These are phyloP conservation scores for Halyomorpha halys DNA, from an alignment of 1,140 invertebrate species.

Conservation along the genomic window DNA sequence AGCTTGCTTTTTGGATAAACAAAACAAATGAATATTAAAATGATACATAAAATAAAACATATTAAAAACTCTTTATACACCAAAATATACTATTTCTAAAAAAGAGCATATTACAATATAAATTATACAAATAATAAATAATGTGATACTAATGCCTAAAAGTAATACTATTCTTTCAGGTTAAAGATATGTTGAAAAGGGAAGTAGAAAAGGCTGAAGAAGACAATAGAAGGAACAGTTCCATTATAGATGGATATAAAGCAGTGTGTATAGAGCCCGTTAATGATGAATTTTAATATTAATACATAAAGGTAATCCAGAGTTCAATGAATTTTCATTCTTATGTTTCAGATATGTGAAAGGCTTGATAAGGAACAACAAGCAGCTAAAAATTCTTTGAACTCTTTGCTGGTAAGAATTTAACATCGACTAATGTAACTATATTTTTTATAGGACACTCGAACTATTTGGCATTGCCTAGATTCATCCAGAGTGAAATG, in stretches of 20 bases:
- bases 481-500: no score
- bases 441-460: no score
- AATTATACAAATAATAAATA: no score
- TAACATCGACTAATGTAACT: neutral
- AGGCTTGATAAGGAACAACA: slow-evolving; percentile 76
- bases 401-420: slow-evolving; percentile 46
- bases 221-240: slow-evolving; percentile 56
- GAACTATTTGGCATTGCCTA: no score
- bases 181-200: slow-evolving; percentile 74
- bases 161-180: slow-evolving; percentile 35
- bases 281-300: neutral
- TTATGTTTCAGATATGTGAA: slow-evolving; percentile 61
- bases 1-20: no score
- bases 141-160: neutral
- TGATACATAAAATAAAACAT: no score
- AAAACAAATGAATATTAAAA: no score
- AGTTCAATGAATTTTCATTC: neutral
- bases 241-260: slow-evolving; percentile 87
- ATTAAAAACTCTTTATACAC: no score
- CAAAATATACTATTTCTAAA: no score
- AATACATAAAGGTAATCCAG: neutral
- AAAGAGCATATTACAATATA: no score
- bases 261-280: slow-evolving; percentile 38
- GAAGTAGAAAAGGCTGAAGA: slow-evolving; percentile 64
- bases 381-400: slow-evolving; percentile 45